Conservation (phyloP, 2,888 invertebrate species). For the Rhagophthalmus giganteus region DNA sequence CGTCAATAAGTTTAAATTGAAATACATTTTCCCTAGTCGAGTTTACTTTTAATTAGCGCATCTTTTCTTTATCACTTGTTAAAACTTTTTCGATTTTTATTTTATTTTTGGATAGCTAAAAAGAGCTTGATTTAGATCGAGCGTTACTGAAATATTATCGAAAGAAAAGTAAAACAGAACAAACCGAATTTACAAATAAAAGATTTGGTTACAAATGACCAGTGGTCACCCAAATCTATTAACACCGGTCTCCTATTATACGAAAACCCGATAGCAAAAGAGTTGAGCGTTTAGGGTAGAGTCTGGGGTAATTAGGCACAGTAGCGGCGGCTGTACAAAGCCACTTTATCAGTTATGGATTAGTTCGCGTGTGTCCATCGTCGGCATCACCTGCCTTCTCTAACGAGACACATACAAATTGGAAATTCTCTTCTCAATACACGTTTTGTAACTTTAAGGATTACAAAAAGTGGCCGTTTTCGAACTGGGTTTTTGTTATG, state of each 20-base stretch:
- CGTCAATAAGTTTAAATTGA: constrained; percentile 46
- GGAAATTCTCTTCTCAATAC: constrained; percentile 32
- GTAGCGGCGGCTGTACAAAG: constrained; percentile 39
- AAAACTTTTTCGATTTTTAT: too few species aligned
- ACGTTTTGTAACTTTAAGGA: constrained; percentile 19
- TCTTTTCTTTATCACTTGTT: not conserved
- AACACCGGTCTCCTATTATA: constrained; percentile 25
- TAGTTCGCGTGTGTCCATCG: constrained; percentile 45
- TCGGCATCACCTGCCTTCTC: constrained; percentile 40
- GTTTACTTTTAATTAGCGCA: constrained; percentile 45
- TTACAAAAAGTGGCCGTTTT: constrained; percentile 21
- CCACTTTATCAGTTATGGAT: constrained; percentile 46
- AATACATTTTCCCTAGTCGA: constrained; percentile 43
- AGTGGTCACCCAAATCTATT: constrained; percentile 23
- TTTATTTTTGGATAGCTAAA: too few species aligned
- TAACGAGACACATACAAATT: constrained; percentile 41
- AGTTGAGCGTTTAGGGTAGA: constrained; percentile 32
- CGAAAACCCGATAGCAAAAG: constrained; percentile 18
- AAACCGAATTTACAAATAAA: too few species aligned
- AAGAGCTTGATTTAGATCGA: too few species aligned
- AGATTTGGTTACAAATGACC: constrained; percentile 5
- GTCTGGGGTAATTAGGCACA: constrained; percentile 34
- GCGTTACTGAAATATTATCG: too few species aligned
- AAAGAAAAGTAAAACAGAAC: too few species aligned
- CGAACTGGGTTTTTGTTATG: constrained; percentile 8